Conservation (phyloP, 2,888 invertebrate genomes). For the Schizotus pectinicornis region DNA sequence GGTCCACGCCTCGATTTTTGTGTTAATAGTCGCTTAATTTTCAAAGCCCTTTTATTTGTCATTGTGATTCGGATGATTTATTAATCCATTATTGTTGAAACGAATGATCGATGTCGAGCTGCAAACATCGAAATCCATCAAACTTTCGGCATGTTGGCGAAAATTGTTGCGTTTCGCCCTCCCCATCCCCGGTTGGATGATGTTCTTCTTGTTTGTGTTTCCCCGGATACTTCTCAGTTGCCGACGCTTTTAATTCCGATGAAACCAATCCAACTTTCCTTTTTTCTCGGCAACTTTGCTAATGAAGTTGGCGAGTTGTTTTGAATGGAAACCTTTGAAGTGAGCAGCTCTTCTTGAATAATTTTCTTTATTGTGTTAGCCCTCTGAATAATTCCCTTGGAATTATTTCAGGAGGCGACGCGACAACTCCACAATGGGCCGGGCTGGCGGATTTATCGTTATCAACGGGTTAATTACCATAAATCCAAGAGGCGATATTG, state of each 20-base stretch:
- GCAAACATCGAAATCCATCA: too few relatives aligned
- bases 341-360: constrained; percentile 1
- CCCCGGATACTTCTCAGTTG: constrained; percentile 4
- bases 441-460: constrained; percentile 26
- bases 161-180: background rate
- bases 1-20: constrained; percentile 31
- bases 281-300: constrained; percentile 12
- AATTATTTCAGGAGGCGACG: background rate
- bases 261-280: constrained; percentile 22
- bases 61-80: constrained; percentile 17
- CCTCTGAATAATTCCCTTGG: constrained; percentile 1
- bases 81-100: background rate
- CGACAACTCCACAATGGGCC: constrained; percentile 10
- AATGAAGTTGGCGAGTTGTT: constrained; percentile 4
- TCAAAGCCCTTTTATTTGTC: constrained; percentile 17
- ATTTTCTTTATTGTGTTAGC: constrained; percentile 12
- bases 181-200: background rate
- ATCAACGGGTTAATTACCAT: constrained; percentile 37
- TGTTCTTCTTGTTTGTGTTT: constrained; percentile 3
- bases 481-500: constrained; percentile 32
- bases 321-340: constrained; percentile 14
- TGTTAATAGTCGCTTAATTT: constrained; percentile 34
- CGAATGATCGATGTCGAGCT: too few relatives aligned
- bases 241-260: constrained; percentile 7
- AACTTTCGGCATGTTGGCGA: too few relatives aligned